phyloP scores from a whole-genome alignment of 2,113 vertebrate genomes.

The Condylura cristata region DNA sequence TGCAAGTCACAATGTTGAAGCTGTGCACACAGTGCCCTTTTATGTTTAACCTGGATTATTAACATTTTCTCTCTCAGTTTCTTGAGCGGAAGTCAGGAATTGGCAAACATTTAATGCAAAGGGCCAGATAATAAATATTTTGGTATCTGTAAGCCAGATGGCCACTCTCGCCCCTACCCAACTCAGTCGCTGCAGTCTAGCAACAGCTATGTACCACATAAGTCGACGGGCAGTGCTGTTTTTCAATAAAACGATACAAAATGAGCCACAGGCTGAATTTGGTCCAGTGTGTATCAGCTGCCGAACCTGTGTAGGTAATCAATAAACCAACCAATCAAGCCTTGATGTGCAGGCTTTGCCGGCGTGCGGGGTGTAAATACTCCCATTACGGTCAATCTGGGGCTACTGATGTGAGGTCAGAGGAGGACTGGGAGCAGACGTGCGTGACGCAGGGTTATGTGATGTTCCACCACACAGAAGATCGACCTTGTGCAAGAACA shows the following conservation, averaged over 20 bases:
- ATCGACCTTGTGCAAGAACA: background rate
- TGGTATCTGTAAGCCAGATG: background rate
- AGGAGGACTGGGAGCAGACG: background rate
- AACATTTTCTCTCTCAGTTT: background rate
- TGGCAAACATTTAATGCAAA: background rate
- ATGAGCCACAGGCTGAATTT: background rate
- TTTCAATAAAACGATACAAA: background rate
- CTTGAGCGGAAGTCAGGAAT: background rate
- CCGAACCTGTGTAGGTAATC: background rate
- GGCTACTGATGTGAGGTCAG: background rate
- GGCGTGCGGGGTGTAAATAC: background rate
- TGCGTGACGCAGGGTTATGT: accelerated
- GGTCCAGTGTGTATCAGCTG: background rate
- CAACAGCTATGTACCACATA: background rate
- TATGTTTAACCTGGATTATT: background rate
- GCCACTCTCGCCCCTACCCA: background rate
- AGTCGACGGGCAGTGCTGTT: background rate
- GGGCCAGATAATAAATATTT: background rate
- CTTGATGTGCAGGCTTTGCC: background rate
- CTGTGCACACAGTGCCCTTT: background rate
- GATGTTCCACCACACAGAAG: too few relatives aligned
- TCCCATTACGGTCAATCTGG: background rate
- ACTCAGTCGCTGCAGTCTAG: background rate
- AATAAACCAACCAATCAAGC: background rate
- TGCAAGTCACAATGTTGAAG: background rate